phyloP scores from a whole-genome alignment of 2,888 invertebrate species.

The Pilophorus perplexus region DNA sequence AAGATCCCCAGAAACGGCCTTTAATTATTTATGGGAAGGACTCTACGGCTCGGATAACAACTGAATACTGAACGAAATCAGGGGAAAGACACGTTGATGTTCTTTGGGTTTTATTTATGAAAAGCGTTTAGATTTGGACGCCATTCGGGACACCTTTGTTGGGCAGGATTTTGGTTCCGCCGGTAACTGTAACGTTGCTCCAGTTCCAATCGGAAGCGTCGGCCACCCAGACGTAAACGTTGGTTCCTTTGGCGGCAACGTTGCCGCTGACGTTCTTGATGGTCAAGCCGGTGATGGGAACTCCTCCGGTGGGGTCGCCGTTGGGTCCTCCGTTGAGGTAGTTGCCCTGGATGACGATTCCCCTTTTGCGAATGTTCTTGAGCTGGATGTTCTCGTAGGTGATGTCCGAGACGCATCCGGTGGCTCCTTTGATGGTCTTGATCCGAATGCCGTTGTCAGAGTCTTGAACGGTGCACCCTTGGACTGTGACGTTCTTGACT shows the following conservation, averaged over 20 bases:
- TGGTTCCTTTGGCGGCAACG: not conserved
- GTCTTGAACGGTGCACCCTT: not conserved
- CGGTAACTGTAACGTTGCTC: not conserved
- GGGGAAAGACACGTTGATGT: too few relatives aligned
- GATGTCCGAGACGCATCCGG: not conserved
- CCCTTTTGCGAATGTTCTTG: not conserved
- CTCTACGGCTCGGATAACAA: too few relatives aligned
- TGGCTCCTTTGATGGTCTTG: conserved; percentile 1
- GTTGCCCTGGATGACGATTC: conserved; percentile 20
- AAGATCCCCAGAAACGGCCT: not conserved
- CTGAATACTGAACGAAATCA: too few relatives aligned
- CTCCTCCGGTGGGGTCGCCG: conserved; percentile 1
- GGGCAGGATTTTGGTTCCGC: not conserved
- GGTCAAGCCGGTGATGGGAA: not conserved
- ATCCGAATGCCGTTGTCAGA: conserved; percentile 14
- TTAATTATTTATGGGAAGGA: too few relatives aligned
- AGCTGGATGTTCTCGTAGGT: not conserved
- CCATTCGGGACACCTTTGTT: not conserved
- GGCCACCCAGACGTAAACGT: conserved; percentile 11
- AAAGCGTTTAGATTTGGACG: too few relatives aligned
- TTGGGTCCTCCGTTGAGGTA: not conserved
- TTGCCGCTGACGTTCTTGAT: conserved; percentile 9
- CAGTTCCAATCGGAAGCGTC: conserved; percentile 21
- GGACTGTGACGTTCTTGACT: not conserved
- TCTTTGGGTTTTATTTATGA: too few relatives aligned